Evolutionary conservation across 1,140 invertebrate species (phyloP), one percentile per base, ranked within the genome.

Genomic region (Pseudomyrmex gracilis): DNA sequence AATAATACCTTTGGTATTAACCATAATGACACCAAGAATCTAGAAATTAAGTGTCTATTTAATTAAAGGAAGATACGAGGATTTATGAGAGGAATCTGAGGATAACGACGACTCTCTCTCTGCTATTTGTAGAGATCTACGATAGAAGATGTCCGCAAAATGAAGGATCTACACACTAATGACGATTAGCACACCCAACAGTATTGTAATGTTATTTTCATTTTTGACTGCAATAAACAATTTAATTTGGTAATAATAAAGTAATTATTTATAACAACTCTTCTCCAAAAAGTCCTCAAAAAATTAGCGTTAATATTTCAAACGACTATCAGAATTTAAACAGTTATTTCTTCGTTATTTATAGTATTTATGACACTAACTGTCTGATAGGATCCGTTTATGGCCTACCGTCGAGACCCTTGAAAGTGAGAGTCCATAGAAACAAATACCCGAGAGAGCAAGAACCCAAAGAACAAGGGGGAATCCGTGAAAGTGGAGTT

Each of bases 341-440:
- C 34, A 13, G 12, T 47, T 66, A 43, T 3, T 15, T n/a, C 58
- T 10, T 22, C 10, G 60, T 13, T 22, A 49, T 76, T 66, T 66
- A 53, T 17, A 45, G n/a, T 24, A 22, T 49, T 64, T 49, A 64
- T 7, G 34, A 5, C 34, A 34, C 34, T 34, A 34, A 7, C 47
- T 13, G 73, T 74, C 58, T 74, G 43, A 45, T n/a, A 13, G 17
- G 73, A 74, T 74, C 45, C 60, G 60, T 20, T 34, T 51, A 43
- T 67, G 24, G 34, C 22, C 47, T n/a, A 13, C 13, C 12, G n/a
- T 34, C 15, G 12, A 22, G 47, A 77, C 9, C 61, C 17, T 12
- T 63, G 61, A 77, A 67, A 77, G 60, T 20, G 22, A 64, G 24
- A 77, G 47, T 53, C 13, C 12, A 20, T 64, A 47, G 22, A 77